Percentiles rank a stretch among this genome's conserved stretches.
These are phyloP conservation scores for Gastrophryne carolinensis DNA, from an alignment of 2,797 vertebrate species.

Conservation along the genomic window DNA sequence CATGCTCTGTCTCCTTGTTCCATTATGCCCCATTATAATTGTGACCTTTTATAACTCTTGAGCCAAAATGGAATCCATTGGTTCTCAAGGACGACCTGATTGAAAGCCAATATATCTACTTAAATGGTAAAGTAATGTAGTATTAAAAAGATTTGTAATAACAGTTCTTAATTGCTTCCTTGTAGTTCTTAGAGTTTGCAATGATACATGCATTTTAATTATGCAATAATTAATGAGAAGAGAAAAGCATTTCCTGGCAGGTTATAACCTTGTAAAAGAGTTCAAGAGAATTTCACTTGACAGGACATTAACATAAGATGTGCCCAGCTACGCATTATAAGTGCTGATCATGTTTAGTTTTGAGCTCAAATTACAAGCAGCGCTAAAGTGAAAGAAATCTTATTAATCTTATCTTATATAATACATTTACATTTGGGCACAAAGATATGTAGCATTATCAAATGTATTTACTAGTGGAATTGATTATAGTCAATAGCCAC, in stretches of 20 bases:
- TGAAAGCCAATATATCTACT: conserved; percentile 66
- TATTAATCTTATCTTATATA: no score
- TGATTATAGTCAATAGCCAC: no score
- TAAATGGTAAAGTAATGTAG: conserved; percentile 61
- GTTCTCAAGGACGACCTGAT: conserved; percentile 64
- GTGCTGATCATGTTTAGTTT: conserved; percentile 19
- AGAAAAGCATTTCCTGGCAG: conserved; percentile 53
- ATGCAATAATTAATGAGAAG: conserved; percentile 53
- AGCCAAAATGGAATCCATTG: conserved; percentile 66
- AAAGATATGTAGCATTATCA: no score
- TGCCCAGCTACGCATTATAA: conserved; percentile 33
- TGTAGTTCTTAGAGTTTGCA: conserved; percentile 50
- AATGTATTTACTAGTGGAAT: no score
- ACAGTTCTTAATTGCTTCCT: conserved; percentile 59
- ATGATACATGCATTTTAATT: conserved; percentile 53
- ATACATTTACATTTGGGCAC: no score
- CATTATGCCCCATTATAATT: conserved; percentile 62
- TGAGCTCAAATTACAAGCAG: background rate
- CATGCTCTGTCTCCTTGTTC: conserved; percentile 57
- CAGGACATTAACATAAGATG: conserved; percentile 37
- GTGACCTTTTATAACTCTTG: conserved; percentile 72
- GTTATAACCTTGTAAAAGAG: conserved; percentile 50
- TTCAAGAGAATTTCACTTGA: conserved; percentile 50
- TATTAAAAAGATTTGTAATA: conserved; percentile 67
- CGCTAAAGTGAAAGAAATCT: no score